Evolutionary conservation across 2,888 invertebrate species (phyloP), one percentile per base, ranked within the genome.

Genomic region (Drosophila subquinaria): DNA sequence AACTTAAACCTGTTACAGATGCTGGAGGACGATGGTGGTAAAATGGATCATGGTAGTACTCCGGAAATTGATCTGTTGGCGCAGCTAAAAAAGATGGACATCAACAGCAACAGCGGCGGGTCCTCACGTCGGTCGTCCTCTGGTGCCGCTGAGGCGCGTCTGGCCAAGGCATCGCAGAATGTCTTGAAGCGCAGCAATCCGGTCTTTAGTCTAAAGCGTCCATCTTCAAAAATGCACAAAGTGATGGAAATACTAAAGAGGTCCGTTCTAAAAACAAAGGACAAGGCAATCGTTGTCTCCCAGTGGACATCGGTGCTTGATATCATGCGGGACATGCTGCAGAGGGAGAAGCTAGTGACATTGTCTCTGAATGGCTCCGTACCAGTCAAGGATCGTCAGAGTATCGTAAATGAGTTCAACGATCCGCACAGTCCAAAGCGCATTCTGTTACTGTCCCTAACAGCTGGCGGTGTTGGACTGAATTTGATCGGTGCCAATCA

Each of bases 381-480:
- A 65, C 94, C 96, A 0, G 95, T 97, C 1, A 94, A 95, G 73
- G 94, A 95, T 79, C 94, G 98, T 4, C 95, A 95, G 82, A 94
- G 94, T 57, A 94, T 96, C 77, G 95, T 98, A 0, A 94, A 95
- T 38, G 93, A 94, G 43, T 95, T 98, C 92, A 98, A 98, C 91
- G 93, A 94, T 71, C 93, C 94, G 0, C 90, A 90, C 0, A 93
- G 93, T 23, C 94, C 94, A 9, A 94, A 95, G 47, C 94, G 94
- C 92, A 94, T 97, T 69, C 93, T 99, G 93, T 93, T 99, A 45
- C 94, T 99, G 0, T 98, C 98, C 0, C 93, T 99, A 23, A 96
- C 96, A 68, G 98, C 99, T 47, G 99, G 98, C 52, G 99, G 98
- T 33, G 98, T 98, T n/a, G 99, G 99, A 0, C 94, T 99, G 15